A percentile compares a stretch with the other conserved stretches of the same genome.
Evolutionary conservation across 2,888 invertebrate genomes (phyloP).

Genomic region (Harmothoe impar): DNA sequence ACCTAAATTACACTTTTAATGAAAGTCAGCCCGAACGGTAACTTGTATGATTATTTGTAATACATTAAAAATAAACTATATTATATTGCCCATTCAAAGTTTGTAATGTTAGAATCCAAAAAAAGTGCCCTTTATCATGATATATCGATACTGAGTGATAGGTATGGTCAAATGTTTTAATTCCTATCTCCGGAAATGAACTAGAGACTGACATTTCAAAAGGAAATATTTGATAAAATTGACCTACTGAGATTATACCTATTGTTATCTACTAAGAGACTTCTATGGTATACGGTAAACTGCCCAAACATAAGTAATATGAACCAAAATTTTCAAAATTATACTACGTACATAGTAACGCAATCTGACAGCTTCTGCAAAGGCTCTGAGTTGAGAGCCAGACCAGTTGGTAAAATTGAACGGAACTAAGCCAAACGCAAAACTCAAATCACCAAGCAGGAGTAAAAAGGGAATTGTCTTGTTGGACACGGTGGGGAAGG

Average conservation of each 20-base stretch:
- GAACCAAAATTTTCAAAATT: not conserved
- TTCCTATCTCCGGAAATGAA: not conserved
- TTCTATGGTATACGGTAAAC: not conserved
- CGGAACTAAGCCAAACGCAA: conserved; percentile 22
- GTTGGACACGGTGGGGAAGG: not conserved
- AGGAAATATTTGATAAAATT: not conserved
- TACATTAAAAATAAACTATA: not conserved
- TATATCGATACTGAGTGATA: conserved; percentile 3
- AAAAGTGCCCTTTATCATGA: not conserved
- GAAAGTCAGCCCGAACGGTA: not conserved
- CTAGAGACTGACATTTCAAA: not conserved
- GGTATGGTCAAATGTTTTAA: conserved; percentile 8
- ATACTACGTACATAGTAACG: not conserved
- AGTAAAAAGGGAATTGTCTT: not conserved
- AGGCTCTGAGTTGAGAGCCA: conserved; percentile 38
- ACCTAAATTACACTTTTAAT: not conserved
- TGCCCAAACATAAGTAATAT: not conserved
- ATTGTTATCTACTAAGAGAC: not conserved
- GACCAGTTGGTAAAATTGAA: not conserved
- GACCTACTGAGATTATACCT: not conserved
- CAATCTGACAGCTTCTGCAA: not conserved
- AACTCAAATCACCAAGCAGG: conserved; percentile 25
- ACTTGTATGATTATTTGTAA: not conserved
- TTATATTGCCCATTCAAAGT: not conserved
- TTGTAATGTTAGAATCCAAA: not conserved